A percentile compares a stretch with the other conserved stretches of the same genome.
Evolutionary conservation across 2,113 vertebrate species (phyloP).

Genomic region (Melanerpes formicivorus): DNA sequence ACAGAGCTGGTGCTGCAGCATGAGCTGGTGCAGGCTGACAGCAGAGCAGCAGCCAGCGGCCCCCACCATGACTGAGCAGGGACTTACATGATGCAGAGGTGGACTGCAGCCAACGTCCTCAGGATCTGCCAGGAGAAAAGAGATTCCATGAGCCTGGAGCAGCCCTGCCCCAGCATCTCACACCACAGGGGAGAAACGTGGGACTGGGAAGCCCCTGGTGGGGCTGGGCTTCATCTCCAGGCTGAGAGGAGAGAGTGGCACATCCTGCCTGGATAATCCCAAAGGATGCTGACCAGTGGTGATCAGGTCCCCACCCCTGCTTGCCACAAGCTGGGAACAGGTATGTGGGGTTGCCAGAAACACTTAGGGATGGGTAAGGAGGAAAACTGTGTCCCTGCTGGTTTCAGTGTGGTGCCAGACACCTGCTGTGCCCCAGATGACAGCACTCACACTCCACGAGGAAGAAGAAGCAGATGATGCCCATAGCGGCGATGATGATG

Average conservation of each 20-base stretch:
- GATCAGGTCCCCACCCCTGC: not conserved
- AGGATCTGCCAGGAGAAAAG: conserved; percentile 80
- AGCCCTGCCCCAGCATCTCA: not conserved
- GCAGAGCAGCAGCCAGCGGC: rapidly evolving
- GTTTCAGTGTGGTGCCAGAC: rapidly evolving
- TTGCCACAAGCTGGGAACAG: not conserved
- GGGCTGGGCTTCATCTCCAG: not conserved
- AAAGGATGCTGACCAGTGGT: not conserved
- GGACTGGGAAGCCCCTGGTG: not conserved
- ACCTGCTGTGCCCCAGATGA: not conserved
- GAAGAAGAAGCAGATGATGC: conserved; percentile 92
- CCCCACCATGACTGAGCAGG: not conserved
- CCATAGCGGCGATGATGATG: conserved; percentile 82
- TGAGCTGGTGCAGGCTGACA: not conserved
- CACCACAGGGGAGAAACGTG: rapidly evolving
- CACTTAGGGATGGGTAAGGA: rapidly evolving
- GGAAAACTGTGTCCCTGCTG: rapidly evolving
- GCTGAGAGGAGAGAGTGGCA: not conserved
- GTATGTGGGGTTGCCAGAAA: not conserved
- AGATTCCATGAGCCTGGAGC: not conserved
- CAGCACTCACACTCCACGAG: conserved; percentile 91
- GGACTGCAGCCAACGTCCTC: conserved; percentile 90
- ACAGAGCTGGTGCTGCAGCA: rapidly evolving
- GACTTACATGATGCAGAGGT: conserved; percentile 88
- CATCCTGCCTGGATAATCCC: not conserved